phyloP scores from a whole-genome alignment of 1,140 invertebrate genomes.

The Acyrthosiphon pisum region DNA sequence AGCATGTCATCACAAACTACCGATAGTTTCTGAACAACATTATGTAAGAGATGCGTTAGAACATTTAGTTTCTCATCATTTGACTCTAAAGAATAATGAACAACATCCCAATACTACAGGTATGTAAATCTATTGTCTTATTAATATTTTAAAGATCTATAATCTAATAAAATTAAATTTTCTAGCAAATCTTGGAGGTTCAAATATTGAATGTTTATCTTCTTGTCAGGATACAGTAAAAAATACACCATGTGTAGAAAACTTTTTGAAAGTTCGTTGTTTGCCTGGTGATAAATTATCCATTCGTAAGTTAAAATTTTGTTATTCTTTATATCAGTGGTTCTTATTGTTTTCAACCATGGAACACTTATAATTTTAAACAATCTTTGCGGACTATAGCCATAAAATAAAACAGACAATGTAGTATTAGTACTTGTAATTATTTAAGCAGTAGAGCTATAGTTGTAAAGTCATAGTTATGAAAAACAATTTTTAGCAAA shows the following conservation, averaged over 20 bases:
- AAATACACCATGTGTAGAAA: neutral
- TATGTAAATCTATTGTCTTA: neutral
- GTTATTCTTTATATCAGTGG: neutral
- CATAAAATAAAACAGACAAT: no score
- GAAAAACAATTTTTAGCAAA: no score
- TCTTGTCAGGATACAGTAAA: neutral
- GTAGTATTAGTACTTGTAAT: no score
- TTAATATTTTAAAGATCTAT: neutral
- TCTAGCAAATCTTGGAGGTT: neutral
- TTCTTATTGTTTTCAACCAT: no score
- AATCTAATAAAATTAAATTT: neutral
- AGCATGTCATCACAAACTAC: neutral
- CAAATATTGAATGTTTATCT: neutral
- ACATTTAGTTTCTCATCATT: constrained; percentile 24
- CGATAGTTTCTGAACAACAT: neutral
- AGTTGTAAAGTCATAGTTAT: no score
- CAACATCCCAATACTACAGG: neutral
- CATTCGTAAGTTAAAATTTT: neutral
- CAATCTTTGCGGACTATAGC: no score
- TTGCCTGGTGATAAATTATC: constrained; percentile 35
- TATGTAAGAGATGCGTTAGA: constrained; percentile 26
- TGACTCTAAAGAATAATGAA: neutral
- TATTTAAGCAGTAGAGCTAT: no score
- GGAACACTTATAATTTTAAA: no score
- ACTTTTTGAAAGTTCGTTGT: neutral